Percentiles rank a stretch among this genome's conserved stretches.
phyloP scores from a whole-genome alignment of 2,888 invertebrate species.

The Eupeodes latifasciatus region DNA sequence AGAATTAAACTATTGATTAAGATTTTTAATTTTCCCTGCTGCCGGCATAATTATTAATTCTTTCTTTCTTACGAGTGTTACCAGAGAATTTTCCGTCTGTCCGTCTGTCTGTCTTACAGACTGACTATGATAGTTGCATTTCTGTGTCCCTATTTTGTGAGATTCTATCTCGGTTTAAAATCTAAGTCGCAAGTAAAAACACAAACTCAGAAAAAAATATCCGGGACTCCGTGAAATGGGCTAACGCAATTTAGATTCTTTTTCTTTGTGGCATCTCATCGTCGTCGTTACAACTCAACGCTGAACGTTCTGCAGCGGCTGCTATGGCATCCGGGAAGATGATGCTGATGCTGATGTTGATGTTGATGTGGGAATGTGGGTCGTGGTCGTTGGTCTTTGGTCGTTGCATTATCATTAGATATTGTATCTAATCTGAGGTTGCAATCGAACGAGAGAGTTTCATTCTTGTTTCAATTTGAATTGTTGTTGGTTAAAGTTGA shows the following conservation, averaged over 20 bases:
- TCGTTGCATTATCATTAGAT: conserved; percentile 65
- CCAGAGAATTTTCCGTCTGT: conserved; percentile 39
- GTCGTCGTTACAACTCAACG: background rate
- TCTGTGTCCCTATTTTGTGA: conserved; percentile 31
- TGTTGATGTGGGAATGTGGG: conserved; percentile 61
- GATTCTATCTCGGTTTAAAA: conserved; percentile 41
- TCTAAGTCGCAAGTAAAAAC: conserved; percentile 25
- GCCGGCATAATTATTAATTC: conserved; percentile 46
- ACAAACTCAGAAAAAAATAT: conserved; percentile 38
- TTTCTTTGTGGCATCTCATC: conserved; percentile 20
- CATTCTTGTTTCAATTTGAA: conserved; percentile 36
- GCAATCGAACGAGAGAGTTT: conserved; percentile 58
- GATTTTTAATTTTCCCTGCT: conserved; percentile 55
- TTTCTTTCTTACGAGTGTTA: conserved; percentile 11
- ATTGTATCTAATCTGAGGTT: conserved; percentile 47
- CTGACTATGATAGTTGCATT: conserved; percentile 7
- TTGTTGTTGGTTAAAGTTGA: conserved; percentile 17
- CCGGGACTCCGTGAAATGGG: conserved; percentile 62
- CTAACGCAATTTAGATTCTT: conserved; percentile 59
- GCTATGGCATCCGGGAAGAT: conserved; percentile 53
- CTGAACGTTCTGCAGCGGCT: background rate
- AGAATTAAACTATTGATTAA: conserved; percentile 61
- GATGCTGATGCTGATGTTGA: conserved; percentile 48
- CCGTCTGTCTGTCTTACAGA: background rate
- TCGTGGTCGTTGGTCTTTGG: conserved; percentile 59